phyloP scores from a whole-genome alignment of 2,113 vertebrate genomes.

The Oenanthe oenanthe region DNA sequence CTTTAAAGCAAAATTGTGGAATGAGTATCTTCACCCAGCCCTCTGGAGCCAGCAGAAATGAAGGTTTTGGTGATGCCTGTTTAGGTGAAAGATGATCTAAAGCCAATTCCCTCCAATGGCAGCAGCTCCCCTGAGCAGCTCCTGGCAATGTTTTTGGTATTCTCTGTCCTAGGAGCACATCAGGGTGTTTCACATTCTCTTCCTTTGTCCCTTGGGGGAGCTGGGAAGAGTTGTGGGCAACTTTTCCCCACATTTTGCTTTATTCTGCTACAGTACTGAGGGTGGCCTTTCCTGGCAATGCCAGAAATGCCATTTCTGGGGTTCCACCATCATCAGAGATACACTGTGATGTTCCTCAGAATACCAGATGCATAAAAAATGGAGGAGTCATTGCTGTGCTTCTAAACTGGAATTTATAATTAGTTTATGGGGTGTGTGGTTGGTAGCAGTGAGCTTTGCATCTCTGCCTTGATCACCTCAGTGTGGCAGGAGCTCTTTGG shows the following conservation, averaged over 20 bases:
- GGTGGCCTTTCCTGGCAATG: background rate
- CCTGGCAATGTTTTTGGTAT: background rate
- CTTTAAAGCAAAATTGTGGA: background rate
- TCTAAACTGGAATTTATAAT: background rate
- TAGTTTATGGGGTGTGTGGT: background rate
- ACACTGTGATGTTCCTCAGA: background rate
- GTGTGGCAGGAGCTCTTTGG: background rate
- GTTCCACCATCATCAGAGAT: background rate
- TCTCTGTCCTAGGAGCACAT: background rate
- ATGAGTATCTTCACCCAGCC: background rate
- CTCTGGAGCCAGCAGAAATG: background rate
- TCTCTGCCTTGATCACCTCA: background rate
- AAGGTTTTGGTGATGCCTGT: background rate
- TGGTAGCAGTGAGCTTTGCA: background rate
- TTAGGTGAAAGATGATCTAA: background rate
- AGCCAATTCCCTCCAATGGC: background rate
- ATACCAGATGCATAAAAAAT: background rate
- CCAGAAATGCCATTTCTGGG: background rate
- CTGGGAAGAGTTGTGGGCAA: background rate
- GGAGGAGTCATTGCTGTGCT: background rate
- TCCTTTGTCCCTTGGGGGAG: background rate
- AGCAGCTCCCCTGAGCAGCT: background rate
- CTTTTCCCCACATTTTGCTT: background rate
- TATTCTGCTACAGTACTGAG: background rate
- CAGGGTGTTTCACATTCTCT: background rate